Evolutionary conservation across 2,888 invertebrate species (phyloP).

Genomic region (Caenorhabditis sp.): DNA sequence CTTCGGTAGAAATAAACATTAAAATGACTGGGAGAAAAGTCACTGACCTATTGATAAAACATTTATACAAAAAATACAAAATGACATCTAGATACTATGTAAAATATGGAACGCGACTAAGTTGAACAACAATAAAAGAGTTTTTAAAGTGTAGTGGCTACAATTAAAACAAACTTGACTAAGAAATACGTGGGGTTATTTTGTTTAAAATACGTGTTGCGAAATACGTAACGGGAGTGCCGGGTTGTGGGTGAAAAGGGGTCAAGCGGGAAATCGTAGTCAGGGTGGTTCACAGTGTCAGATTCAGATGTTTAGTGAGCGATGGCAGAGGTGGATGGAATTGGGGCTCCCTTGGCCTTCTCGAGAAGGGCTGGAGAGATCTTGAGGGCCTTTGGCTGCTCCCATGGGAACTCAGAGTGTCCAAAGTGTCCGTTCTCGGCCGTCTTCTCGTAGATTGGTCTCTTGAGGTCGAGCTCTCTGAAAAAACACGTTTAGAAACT

Average conservation of each 20-base stretch:
- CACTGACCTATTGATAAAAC: too few species aligned
- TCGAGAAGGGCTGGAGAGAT: constrained; percentile 71
- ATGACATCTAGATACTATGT: too few species aligned
- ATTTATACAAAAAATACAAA: too few species aligned
- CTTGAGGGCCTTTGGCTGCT: constrained; percentile 91
- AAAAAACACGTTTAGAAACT: constrained; percentile 20
- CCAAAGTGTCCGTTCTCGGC: constrained; percentile 99
- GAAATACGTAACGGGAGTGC: neutral
- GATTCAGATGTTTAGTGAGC: constrained; percentile 75
- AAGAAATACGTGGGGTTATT: too few species aligned
- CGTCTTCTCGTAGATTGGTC: constrained; percentile 97
- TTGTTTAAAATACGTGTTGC: too few species aligned
- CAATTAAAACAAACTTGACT: too few species aligned
- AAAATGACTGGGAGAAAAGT: too few species aligned
- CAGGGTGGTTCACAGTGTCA: neutral
- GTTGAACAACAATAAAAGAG: too few species aligned
- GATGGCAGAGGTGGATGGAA: constrained; percentile 62
- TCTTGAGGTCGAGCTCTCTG: constrained; percentile 87
- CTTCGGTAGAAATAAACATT: too few species aligned
- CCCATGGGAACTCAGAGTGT: constrained; percentile 96
- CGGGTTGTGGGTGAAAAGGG: neutral
- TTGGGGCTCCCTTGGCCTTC: constrained; percentile 62
- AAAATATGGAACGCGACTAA: too few species aligned
- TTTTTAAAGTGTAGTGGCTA: too few species aligned
- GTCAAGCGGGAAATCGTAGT: neutral